Evolutionary conservation across 2,888 invertebrate genomes (phyloP).

Genomic region (Agonum fuliginosum): DNA sequence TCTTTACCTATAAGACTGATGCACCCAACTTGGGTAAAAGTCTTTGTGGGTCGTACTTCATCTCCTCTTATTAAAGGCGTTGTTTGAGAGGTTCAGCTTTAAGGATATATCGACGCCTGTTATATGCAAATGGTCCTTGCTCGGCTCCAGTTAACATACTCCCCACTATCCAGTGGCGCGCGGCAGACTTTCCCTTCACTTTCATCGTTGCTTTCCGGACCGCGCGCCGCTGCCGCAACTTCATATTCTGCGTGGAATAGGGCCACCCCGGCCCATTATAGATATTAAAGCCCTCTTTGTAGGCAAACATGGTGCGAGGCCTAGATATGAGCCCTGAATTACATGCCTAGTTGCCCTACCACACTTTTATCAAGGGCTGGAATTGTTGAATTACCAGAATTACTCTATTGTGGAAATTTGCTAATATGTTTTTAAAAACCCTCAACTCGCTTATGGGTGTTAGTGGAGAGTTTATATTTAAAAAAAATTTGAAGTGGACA

Average conservation of each 20-base stretch:
- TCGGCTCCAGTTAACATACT: constrained; percentile 17
- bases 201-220: not conserved
- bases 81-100: constrained; percentile 27
- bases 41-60: too few species aligned
- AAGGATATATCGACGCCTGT: constrained; percentile 42
- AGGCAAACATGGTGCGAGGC: constrained; percentile 20
- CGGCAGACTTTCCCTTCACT: not conserved
- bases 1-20: too few species aligned
- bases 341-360: constrained; percentile 24
- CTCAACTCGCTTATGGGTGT: too few species aligned
- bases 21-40: too few species aligned
- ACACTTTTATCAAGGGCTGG: not conserved
- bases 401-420: too few species aligned
- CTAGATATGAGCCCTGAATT: constrained; percentile 16
- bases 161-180: constrained; percentile 24
- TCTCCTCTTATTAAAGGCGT: not conserved
- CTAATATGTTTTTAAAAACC: too few species aligned
- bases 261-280: constrained; percentile 19
- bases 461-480: too few species aligned
- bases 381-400: not conserved
- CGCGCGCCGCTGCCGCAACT: constrained; percentile 5
- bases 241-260: constrained; percentile 24
- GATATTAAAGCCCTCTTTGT: constrained; percentile 38
- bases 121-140: constrained; percentile 38
- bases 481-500: too few species aligned